These are phyloP conservation scores for Mythimna albipuncta DNA, from an alignment of 2,888 invertebrate genomes.

Conservation along the genomic window DNA sequence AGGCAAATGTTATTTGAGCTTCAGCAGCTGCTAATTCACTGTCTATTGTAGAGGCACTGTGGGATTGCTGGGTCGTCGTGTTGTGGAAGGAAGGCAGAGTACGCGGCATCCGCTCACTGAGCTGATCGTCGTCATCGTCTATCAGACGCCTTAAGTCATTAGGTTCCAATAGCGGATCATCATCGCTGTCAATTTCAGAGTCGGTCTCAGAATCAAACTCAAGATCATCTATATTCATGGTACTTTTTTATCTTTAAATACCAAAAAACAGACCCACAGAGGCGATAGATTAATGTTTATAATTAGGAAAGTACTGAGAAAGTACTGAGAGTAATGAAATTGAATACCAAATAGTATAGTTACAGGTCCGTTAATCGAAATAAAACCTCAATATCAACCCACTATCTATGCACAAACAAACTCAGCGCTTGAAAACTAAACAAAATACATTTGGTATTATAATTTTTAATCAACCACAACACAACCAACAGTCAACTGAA, in stretches of 20 bases:
- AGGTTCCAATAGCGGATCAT: conserved; percentile 70
- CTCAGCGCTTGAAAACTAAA: neutral
- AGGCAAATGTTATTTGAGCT: conserved; percentile 72
- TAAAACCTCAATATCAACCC: neutral
- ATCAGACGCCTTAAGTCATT: conserved; percentile 70
- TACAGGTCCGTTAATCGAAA: neutral
- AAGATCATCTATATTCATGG: conserved; percentile 64
- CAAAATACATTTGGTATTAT: neutral
- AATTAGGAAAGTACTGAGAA: neutral
- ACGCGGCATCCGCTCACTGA: neutral
- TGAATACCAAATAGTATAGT: neutral
- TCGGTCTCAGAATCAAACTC: conserved; percentile 40
- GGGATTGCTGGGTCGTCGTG: neutral
- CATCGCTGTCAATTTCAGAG: conserved; percentile 65
- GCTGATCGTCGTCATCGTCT: conserved; percentile 61
- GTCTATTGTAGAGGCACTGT: neutral
- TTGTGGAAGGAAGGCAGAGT: neutral
- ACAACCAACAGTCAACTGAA: too few relatives aligned
- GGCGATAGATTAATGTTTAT: too few relatives aligned
- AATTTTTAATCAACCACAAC: neutral
- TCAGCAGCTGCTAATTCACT: conserved; percentile 35
- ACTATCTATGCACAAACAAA: neutral
- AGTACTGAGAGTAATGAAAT: too few relatives aligned
- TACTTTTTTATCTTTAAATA: neutral
- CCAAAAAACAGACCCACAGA: neutral